Evolutionary conservation across 2,113 vertebrate species (phyloP), one percentile per base, ranked within the genome.

Genomic region (Oreocharis arfaki): DNA sequence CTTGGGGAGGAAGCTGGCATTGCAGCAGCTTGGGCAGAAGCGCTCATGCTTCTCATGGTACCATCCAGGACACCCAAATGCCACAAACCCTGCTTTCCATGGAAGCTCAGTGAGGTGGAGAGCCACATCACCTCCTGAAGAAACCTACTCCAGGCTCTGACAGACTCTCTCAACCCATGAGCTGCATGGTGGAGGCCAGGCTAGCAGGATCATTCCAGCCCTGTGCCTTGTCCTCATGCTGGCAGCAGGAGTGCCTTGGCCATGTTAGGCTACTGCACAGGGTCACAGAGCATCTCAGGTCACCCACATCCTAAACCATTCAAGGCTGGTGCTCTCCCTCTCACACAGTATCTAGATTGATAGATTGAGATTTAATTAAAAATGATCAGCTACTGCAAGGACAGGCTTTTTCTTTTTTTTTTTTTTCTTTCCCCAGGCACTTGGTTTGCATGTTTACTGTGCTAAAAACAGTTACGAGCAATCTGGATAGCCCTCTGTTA

Each of bases 391-490:
- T 92, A 78, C 32, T 82, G 47, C 73, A 92, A 88, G 69, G 76
- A 81, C 53, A 76, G 67, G 64, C 52, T 85, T 93, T 84, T 94
- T 49, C 1, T 52, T 73, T 30, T 37, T 86, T 52, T 61, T 57
- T 57, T 70, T 64, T 53, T 46, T 53, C 15, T 94, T 81, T 83
- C 60, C 61, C 56, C 56, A 87, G 90, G 90, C 96, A 89, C 80
- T 96, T 86, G 86, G 88, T 96, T 96, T 96, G 74, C 76, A 87
- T 97, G 93, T 97, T 97, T 97, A 97, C 96, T 94, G 90, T 95
- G 96, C 96, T 97, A 96, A 96, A 96, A 96, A 96, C 96, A 96
- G 96, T 95, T 97, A 90, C 73, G 19, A 94, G 96, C 96, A 96
- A 96, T 96, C 93, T 97, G 95, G 94, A 92, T 94, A 93, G 95